phyloP scores from a whole-genome alignment of 2,113 vertebrate species.

The Caloenas nicobarica region DNA sequence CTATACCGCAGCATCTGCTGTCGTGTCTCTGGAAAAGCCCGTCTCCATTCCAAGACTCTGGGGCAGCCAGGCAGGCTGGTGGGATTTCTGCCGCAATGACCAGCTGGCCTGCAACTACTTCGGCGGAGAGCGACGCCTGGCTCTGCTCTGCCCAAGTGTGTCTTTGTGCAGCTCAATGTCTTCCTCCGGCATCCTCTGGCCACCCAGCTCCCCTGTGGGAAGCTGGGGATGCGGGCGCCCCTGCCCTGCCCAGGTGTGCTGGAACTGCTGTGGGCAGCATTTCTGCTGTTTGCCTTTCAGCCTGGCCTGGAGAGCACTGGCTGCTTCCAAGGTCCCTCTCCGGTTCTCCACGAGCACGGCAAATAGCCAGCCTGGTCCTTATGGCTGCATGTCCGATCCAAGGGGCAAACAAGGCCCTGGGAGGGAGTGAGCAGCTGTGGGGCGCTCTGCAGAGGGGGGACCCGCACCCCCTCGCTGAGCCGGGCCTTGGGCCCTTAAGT shows the following conservation, averaged over 20 bases:
- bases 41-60: rapidly evolving
- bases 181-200: rapidly evolving
- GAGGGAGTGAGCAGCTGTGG: neutral
- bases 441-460: neutral
- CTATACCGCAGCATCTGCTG: neutral
- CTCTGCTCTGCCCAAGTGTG: neutral
- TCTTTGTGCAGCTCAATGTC: neutral
- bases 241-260: too few relatives aligned
- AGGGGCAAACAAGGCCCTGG: neutral
- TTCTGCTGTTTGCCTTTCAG: neutral
- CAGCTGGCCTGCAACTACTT: neutral
- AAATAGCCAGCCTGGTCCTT: neutral
- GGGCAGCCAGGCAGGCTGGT: neutral
- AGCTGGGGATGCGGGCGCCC: rapidly evolving
- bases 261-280: neutral
- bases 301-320: neutral
- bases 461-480: rapidly evolving
- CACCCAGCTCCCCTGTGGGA: rapidly evolving
- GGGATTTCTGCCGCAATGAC: neutral
- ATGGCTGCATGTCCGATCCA: rapidly evolving
- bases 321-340: neutral
- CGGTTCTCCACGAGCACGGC: neutral
- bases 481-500: neutral
- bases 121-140: rapidly evolving
- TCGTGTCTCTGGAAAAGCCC: neutral